These are phyloP conservation scores for Salminus brasiliensis DNA, from an alignment of 2,113 vertebrate species.

Conservation along the genomic window DNA sequence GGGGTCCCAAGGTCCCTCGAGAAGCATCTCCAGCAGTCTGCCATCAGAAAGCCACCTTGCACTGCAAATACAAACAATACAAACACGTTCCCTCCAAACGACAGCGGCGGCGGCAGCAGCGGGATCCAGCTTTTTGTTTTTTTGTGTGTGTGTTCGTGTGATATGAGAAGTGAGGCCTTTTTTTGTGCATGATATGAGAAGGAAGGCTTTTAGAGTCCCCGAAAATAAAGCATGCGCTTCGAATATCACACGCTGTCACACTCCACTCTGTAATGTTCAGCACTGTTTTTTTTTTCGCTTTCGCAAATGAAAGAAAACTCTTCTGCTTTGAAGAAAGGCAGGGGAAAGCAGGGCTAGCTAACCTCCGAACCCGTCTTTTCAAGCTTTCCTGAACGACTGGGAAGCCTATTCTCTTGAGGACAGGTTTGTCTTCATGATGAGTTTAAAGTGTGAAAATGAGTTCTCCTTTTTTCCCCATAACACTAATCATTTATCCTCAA, in stretches of 20 bases:
- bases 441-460: slow-evolving; percentile 50
- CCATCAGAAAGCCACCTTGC: slow-evolving; percentile 61
- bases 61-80: slow-evolving; percentile 21
- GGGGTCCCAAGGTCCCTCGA: slow-evolving; percentile 56
- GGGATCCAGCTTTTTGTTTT: no score
- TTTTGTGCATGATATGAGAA: slow-evolving; percentile 13
- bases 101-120: background rate
- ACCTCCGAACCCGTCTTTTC: slow-evolving; percentile 37
- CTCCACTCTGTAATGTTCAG: slow-evolving; percentile 10
- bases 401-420: slow-evolving; percentile 43
- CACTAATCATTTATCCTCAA: slow-evolving; percentile 54
- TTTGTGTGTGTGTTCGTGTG: background rate
- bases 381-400: slow-evolving; percentile 43
- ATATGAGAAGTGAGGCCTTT: background rate
- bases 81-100: background rate
- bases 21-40: slow-evolving; percentile 60
- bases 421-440: slow-evolving; percentile 49
- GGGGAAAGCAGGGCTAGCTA: slow-evolving; percentile 34
- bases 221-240: slow-evolving; percentile 24
- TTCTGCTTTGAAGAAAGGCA: slow-evolving; percentile 35
- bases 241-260: slow-evolving; percentile 29
- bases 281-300: slow-evolving; percentile 39
- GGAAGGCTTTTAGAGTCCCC: background rate
- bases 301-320: slow-evolving; percentile 27
- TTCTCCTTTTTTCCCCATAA: slow-evolving; percentile 23